Percentiles rank a stretch among this genome's conserved stretches.
Conservation (phyloP, 2,113 vertebrate genomes). For the Falco punctatus region DNA sequence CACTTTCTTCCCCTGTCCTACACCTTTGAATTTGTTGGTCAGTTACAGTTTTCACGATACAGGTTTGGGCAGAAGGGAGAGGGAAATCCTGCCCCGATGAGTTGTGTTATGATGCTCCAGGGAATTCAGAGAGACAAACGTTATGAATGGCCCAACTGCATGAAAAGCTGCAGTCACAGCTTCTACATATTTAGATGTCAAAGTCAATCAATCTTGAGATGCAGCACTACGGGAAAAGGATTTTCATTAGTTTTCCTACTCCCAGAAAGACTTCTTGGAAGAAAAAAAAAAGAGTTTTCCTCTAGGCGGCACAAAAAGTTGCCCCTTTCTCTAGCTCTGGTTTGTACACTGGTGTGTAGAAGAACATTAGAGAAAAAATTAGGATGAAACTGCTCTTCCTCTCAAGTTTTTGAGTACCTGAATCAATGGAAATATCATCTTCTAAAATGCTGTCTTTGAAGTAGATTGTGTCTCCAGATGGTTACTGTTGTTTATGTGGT, state of each 20-base stretch:
- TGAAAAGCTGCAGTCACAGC: neutral
- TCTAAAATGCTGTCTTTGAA: neutral
- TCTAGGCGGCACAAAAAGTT: neutral
- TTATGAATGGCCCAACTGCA: neutral
- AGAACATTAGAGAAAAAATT: neutral
- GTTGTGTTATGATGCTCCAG: neutral
- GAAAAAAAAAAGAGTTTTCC: neutral
- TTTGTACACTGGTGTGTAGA: neutral
- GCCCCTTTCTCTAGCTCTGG: neutral
- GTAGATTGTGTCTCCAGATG: neutral
- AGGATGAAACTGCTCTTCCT: neutral
- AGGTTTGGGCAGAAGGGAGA: neutral
- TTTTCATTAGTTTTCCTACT: neutral
- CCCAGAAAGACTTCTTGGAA: neutral
- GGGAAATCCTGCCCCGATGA: neutral
- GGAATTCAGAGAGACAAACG: neutral
- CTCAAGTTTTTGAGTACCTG: neutral
- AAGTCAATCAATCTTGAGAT: conserved; percentile 6
- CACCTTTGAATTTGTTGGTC: neutral
- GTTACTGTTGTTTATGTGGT: neutral
- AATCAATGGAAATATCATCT: neutral
- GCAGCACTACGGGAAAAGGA: neutral
- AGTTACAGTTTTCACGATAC: neutral
- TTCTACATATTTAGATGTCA: neutral
- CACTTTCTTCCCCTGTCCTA: neutral